Evolutionary conservation across 2,113 vertebrate genomes (phyloP).

Genomic region (Phaetusa simplex): DNA sequence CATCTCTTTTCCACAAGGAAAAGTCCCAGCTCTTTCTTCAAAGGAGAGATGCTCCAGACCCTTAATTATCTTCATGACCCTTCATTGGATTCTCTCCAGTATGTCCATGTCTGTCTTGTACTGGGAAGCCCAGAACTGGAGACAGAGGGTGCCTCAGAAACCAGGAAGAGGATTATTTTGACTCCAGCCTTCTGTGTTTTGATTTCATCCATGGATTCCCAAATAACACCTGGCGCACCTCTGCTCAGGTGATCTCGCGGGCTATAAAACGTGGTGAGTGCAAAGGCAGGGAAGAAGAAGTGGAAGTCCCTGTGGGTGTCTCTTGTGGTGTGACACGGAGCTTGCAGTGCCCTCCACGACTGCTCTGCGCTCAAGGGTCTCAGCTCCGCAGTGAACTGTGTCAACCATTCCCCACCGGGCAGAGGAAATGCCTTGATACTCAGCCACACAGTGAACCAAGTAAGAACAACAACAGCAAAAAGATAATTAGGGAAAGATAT

Average conservation of each 20-base stretch:
- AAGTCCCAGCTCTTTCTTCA: neutral
- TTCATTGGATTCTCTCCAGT: neutral
- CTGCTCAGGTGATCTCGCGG: neutral
- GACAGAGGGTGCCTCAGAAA: neutral
- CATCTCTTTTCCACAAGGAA: neutral
- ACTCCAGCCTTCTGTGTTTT: neutral
- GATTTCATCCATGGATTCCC: neutral
- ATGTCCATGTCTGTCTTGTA: neutral
- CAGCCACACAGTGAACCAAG: neutral
- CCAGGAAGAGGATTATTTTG: neutral
- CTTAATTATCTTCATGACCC: neutral
- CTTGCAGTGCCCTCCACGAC: neutral
- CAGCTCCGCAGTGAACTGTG: neutral
- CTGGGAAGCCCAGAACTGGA: neutral
- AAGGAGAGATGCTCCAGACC: neutral
- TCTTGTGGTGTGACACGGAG: neutral
- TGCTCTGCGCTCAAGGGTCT: neutral
- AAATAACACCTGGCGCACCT: neutral
- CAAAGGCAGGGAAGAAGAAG: neutral
- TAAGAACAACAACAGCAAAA: neutral
- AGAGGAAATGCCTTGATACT: neutral
- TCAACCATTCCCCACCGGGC: neutral
- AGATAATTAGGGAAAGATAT: slow-evolving; percentile 13
- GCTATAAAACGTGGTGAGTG: neutral
- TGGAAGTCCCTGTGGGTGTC: neutral